A percentile compares a stretch with the other conserved stretches of the same genome.
phyloP scores from a whole-genome alignment of 2,797 vertebrate genomes.

The Luscinia luscinia region DNA sequence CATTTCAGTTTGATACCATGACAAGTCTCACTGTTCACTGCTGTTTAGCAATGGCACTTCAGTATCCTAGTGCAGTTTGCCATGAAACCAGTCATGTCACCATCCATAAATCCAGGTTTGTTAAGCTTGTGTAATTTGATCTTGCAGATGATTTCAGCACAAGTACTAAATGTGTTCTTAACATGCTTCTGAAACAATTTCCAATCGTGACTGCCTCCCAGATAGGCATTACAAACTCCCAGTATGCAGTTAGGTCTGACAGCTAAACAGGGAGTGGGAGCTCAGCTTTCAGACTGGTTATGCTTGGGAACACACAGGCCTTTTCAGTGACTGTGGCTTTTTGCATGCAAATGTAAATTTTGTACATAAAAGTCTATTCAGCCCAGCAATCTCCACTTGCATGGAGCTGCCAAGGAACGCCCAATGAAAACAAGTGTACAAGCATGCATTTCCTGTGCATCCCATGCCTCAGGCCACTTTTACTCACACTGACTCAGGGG shows the following conservation, averaged over 20 bases:
- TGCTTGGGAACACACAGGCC: slow-evolving; percentile 52
- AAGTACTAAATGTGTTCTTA: not conserved
- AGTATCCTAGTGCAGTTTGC: not conserved
- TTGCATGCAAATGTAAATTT: slow-evolving; percentile 70
- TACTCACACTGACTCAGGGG: slow-evolving; percentile 51
- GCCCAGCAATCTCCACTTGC: slow-evolving; percentile 28
- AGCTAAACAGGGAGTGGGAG: not conserved
- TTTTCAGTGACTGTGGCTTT: slow-evolving; percentile 58
- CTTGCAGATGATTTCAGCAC: not conserved
- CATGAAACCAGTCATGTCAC: not conserved
- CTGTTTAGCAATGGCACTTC: not conserved
- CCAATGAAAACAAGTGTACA: slow-evolving; percentile 54
- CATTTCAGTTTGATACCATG: not conserved
- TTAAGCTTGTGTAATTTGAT: not conserved
- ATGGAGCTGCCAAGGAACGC: slow-evolving; percentile 48
- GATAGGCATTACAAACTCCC: not conserved
- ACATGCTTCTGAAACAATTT: slow-evolving; percentile 5
- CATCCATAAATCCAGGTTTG: not conserved
- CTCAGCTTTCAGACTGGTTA: slow-evolving; percentile 5
- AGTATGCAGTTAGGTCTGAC: not conserved
- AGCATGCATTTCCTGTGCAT: slow-evolving; percentile 68
- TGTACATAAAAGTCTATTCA: slow-evolving; percentile 66
- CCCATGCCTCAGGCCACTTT: slow-evolving; percentile 15
- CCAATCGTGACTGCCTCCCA: not conserved
- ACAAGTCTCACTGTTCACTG: not conserved